These are phyloP conservation scores for Tetragonula carbonaria DNA, from an alignment of 2,888 invertebrate species.

Conservation along the genomic window DNA sequence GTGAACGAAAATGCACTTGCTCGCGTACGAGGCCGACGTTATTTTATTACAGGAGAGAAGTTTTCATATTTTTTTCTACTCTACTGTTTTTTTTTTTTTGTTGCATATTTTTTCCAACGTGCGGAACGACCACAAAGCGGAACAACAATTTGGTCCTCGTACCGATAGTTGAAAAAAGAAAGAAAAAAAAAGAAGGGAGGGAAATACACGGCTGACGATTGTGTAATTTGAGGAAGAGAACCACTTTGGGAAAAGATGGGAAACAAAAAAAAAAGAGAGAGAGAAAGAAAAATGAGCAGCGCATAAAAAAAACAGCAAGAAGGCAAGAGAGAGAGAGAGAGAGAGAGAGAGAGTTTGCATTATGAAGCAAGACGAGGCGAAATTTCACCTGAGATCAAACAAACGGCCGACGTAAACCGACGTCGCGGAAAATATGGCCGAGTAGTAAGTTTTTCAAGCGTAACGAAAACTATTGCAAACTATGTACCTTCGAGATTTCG, in stretches of 20 bases:
- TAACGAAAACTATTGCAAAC: not conserved
- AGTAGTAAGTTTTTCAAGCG: not conserved
- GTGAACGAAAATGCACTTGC: not conserved
- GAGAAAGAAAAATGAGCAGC: not conserved
- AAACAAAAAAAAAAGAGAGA: not conserved
- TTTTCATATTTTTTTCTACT: not conserved
- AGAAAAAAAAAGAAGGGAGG: not conserved
- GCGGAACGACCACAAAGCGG: not conserved
- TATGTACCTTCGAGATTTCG: not conserved
- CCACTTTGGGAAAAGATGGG: not conserved
- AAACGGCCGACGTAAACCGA: conserved; percentile 4
- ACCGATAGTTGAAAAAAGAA: not conserved
- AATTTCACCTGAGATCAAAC: not conserved
- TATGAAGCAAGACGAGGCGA: not conserved
- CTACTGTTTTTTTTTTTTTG: no score
- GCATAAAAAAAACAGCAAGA: not conserved
- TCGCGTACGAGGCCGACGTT: not conserved
- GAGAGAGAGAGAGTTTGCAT: conserved; percentile 12
- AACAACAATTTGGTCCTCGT: conserved; percentile 1
- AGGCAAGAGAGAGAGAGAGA: not conserved
- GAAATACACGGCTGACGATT: not conserved
- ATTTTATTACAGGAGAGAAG: not conserved
- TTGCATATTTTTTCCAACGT: not conserved
- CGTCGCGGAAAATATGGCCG: not conserved
- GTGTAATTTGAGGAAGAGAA: not conserved